Conservation (phyloP, 2,113 vertebrate genomes). For the Oceanodroma tethys region DNA sequence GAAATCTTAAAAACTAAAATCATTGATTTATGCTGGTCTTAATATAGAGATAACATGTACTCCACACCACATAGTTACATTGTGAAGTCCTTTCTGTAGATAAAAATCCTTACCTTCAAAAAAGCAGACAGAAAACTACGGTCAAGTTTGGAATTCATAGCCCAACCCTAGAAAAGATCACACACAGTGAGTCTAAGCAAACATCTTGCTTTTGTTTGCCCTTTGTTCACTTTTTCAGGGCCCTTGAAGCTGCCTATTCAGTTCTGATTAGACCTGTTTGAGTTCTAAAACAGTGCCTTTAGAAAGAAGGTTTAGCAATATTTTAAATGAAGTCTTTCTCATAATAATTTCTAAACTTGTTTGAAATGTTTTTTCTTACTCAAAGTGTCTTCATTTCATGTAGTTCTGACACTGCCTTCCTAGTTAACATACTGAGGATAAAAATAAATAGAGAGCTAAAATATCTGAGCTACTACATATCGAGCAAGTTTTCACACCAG, state of each 20-base stretch:
- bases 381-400: neutral
- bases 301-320: neutral
- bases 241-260: neutral
- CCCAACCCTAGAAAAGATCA: neutral
- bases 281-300: neutral
- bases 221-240: neutral
- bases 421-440: slow-evolving; percentile 35
- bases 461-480: slow-evolving; percentile 47
- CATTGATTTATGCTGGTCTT: neutral
- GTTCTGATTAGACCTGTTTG: neutral
- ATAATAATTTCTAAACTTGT: neutral
- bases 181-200: neutral
- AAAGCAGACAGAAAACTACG: neutral
- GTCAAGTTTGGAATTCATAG: neutral
- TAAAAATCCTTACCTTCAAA: neutral
- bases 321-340: neutral
- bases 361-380: neutral
- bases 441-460: slow-evolving; percentile 50
- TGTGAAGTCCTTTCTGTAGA: neutral
- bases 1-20: neutral
- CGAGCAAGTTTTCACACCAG: slow-evolving; percentile 37
- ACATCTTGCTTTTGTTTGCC: neutral
- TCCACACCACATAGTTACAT: neutral
- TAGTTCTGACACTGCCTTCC: slow-evolving; percentile 30
- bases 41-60: neutral